Conservation (phyloP, 1,140 invertebrate species). For the Teleopsis dalmanni region DNA sequence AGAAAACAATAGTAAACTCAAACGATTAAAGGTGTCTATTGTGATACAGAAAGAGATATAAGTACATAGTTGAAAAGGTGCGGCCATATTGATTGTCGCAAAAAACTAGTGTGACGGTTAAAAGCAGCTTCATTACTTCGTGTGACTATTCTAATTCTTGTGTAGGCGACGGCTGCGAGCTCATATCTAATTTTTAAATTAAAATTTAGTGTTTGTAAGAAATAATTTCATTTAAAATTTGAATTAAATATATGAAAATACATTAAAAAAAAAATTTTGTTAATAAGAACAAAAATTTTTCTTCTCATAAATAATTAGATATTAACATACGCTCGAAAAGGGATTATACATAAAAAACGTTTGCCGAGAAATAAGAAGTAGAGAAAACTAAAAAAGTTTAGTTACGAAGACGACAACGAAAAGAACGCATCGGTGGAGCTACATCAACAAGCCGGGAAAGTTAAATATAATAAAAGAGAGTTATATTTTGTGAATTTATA, state of each 20-base stretch:
- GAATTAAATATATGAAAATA: conserved; percentile 4
- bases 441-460: conserved; percentile 4
- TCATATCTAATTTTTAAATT: conserved; percentile 2
- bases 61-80: conserved; percentile 6
- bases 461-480: conserved; percentile 4
- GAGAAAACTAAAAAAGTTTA: conserved; percentile 12
- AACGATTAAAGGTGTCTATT: too few species aligned
- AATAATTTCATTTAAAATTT: conserved; percentile 5
- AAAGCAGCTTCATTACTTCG: not conserved
- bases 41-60: conserved; percentile 1
- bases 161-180: conserved; percentile 10
- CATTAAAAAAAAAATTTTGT: conserved; percentile 4
- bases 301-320: not conserved
- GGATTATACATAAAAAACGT: not conserved
- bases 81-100: conserved; percentile 18
- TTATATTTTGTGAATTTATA: not conserved
- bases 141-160: conserved; percentile 7
- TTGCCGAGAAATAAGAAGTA: conserved; percentile 8
- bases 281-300: not conserved
- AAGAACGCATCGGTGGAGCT: conserved; percentile 5
- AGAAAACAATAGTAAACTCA: too few species aligned
- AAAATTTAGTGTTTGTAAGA: conserved; percentile 2
- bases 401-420: conserved; percentile 10
- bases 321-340: not conserved
- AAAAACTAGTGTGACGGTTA: conserved; percentile 10